Base-by-base conservation (phyloP, 1,140 invertebrate genomes). In the Procambarus clarkii region DNA sequence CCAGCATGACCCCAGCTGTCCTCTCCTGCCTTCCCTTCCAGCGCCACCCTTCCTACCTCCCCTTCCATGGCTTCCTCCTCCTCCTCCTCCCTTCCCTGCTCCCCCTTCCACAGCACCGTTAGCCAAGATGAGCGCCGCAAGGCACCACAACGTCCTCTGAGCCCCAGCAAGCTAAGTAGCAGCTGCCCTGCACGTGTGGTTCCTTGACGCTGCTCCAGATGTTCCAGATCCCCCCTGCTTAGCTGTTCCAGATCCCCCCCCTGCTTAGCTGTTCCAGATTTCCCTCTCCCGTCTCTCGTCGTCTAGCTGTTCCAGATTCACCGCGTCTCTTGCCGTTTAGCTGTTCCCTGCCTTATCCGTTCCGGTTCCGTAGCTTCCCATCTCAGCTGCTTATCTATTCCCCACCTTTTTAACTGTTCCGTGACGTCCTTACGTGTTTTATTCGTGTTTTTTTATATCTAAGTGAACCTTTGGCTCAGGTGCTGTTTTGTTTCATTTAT, bases 101-200 rank as follows among this genome's bases (percentile, higher is more conserved):
- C 0, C 1, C 18, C 4, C 60, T 21, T 64, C 60, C 4, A 18
- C 18, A 1, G 13, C 8, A 34, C 21, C n/a, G 69, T 74, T n/a
- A 74, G 69, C 69, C 21, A 24, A 74, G 45, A 48, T 46, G 7
- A 48, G 77, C 45, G 77, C 48, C 45, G 45, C 77, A 79, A 79
- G 77, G 77, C 46, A 79, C 77, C 77, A 79, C 77, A 79, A 3
- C 77, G 77, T 79, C 77, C 77, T 21, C 77, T 79, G 77, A 79
- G 77, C 77, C 77, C 77, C 77, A 79, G 77, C 77, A 79, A 21
- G 77, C 77, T 79, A 79, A 11, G 45, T 48, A 79, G 48, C 77
- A 79, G 77, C 77, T 79, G 77, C 77, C 77, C 77, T 45, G 77
- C 77, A 79, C 77, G 77, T 79, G 45, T 79, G 77, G 77, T 79